Evolutionary conservation across 1,140 invertebrate species (phyloP), one percentile per base, ranked within the genome.

Genomic region (Tetramorium simillimum): DNA sequence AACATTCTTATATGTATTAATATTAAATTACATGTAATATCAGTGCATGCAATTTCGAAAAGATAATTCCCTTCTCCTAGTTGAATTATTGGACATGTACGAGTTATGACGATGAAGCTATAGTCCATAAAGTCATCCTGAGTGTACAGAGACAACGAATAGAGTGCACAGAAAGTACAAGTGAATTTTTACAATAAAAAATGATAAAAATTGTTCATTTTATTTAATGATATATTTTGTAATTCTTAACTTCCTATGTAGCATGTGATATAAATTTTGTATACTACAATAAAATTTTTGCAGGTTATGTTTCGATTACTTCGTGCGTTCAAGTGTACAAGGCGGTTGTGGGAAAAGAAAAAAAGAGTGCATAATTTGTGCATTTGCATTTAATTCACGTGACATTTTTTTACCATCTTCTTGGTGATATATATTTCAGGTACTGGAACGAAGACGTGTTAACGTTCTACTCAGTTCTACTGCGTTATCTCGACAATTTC

Each of bases 361-460:
- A 49, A 69, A 53, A 53, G 16, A 24, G 86, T 90, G 89, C 86
- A 69, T 73, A 37, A 49, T 63, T 28, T 89, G 88, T 81, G 51
- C 43, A 43, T 80, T 84, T 53, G 49, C 51, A 69, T 51, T 90
- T 18, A 78, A 67, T 84, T 62, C 28, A 16, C 9, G 16, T 80
- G 40, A 46, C 21, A 82, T 40, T 33, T 67, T 21, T 40, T 91
- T 90, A 91, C 89, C 89, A 91, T 90, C 28, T 82, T 85, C 62
- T 51, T 70, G 53, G 24, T 63, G 53, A 77, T 69, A 65, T 69
- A 76, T 87, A 77, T 70, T 82, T 87, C 58, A 58, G 51, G 40
- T 63, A 49, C 60, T 28, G 46, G 43, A 76, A 78, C 28, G 12
- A 72, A 80, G 82, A 81, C n/a, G 67, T 46, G 51, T 60, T 56